Evolutionary conservation across 2,113 vertebrate species (phyloP), one percentile per base, ranked within the genome.

Genomic region (Cyphomyrus discorhynchus): DNA sequence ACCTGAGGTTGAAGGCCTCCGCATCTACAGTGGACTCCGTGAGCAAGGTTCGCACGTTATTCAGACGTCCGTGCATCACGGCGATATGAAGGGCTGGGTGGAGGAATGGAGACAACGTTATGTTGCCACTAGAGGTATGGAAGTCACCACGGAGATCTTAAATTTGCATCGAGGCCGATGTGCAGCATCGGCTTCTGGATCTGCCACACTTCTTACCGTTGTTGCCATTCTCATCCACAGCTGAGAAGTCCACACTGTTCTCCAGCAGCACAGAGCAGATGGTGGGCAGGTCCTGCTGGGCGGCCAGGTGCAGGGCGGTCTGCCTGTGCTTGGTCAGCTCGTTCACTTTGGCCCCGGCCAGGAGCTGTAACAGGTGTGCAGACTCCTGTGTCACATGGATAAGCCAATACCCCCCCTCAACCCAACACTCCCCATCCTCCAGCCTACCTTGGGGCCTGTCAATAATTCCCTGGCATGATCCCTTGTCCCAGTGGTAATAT

Each of bases 281-380:
- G 0, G 98, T 99, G 90, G 98, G 96, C 90, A 99, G 93, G 92
- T 99, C 98, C 90, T 99, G 98, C 95, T 99, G 98, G 7, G 98
- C 97, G 5, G 98, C 98, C 45, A 99, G 94, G 91, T 99, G 98
- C 58, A 99, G 96, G 10, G 98, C 98, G 0, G 98, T 99, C 96
- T 99, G 98, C 3, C 98, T 96, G 92, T 99, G 98, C 95, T 99
- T 99, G 42, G 98, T 99, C 94, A 99, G 92, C 92, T 99, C 98
- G 6, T 98, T 99, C 90, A 99, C 97, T 93, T 97, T 98, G 94
- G 98, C 98, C 89, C 98, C 98, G 62, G 98, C 98, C 89, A 99
- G 97, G 92, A 99, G 96, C 98, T 99, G 92, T 80, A 91, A 89
- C 10, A 90, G 53, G 82, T 46, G 27, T 27, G 74, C 21, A 11